Conservation (phyloP, 35 echinoderm and acorn worm genomes). For the Ophioderma brevispina region DNA sequence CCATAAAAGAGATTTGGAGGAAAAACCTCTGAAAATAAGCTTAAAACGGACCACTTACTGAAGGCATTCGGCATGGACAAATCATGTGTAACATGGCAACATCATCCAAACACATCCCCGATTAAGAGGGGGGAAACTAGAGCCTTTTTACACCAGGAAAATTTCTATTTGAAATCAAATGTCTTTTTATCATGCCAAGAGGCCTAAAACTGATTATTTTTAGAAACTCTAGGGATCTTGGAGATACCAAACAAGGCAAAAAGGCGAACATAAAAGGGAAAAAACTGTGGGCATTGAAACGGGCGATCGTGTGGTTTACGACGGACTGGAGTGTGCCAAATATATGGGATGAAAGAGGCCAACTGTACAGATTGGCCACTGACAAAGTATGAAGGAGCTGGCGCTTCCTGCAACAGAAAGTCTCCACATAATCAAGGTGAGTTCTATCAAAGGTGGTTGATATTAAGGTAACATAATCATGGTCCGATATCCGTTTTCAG, state of each 20-base stretch:
- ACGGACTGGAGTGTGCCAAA: slow-evolving; percentile 14
- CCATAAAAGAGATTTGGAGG: background rate
- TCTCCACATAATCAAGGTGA: slow-evolving; percentile 78
- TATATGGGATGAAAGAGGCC: slow-evolving; percentile 17
- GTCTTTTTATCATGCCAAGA: background rate
- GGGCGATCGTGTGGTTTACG: slow-evolving; percentile 4
- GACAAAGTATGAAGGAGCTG: slow-evolving; percentile 82
- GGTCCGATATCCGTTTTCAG: too few relatives aligned
- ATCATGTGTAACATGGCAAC: background rate
- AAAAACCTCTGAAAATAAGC: background rate
- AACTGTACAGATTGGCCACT: slow-evolving; percentile 66
- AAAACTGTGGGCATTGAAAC: slow-evolving; percentile 43
- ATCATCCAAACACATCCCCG: too few relatives aligned
- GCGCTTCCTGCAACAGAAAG: slow-evolving; percentile 65
- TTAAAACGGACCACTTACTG: background rate
- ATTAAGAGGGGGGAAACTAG: too few relatives aligned
- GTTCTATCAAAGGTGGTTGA: background rate
- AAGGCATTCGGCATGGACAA: background rate
- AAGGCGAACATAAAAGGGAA: slow-evolving; percentile 8
- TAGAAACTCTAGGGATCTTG: slow-evolving; percentile 37
- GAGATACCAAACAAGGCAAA: slow-evolving; percentile 46
- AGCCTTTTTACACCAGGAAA: too few relatives aligned
- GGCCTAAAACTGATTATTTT: background rate
- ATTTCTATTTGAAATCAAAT: too few relatives aligned
- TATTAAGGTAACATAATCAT: too few relatives aligned